These are phyloP conservation scores for Emydoidea blandingii DNA, from an alignment of 2,797 vertebrate genomes.

Conservation along the genomic window DNA sequence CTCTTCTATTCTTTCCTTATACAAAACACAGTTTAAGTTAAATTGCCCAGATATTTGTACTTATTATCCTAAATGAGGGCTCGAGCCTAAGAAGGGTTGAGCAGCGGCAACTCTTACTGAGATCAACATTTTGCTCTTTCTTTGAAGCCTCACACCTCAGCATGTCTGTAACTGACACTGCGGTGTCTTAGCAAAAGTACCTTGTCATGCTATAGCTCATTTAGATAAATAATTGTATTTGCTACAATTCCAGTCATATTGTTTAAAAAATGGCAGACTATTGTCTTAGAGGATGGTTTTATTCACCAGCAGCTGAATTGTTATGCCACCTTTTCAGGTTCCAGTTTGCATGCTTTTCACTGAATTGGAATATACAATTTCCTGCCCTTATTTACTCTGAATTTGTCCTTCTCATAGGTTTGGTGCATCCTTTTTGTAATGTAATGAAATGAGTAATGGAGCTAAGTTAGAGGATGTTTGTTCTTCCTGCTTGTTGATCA, in stretches of 20 bases:
- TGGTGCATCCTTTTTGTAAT: background rate
- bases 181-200: background rate
- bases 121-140: slow-evolving; percentile 44
- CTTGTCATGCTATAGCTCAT: slow-evolving; percentile 54
- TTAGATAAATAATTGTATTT: slow-evolving; percentile 57
- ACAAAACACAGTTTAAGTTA: slow-evolving; percentile 23
- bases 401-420: background rate
- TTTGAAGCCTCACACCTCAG: slow-evolving; percentile 60
- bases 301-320: background rate
- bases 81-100: background rate
- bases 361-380: background rate
- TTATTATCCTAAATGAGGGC: slow-evolving; percentile 21
- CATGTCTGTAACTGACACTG: slow-evolving; percentile 46
- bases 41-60: slow-evolving; percentile 27
- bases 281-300: background rate
- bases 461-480: background rate
- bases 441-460: background rate
- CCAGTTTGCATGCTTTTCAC: background rate
- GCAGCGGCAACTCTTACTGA: background rate
- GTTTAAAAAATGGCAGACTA: background rate
- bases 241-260: slow-evolving; percentile 28
- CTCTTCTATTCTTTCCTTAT: slow-evolving; percentile 29
- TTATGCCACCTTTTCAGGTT: background rate
- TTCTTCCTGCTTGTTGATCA: background rate
- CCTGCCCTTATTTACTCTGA: background rate